Evolutionary conservation across 2,113 vertebrate species (phyloP), one percentile per base, ranked within the genome.

Genomic region (Murina feae): DNA sequence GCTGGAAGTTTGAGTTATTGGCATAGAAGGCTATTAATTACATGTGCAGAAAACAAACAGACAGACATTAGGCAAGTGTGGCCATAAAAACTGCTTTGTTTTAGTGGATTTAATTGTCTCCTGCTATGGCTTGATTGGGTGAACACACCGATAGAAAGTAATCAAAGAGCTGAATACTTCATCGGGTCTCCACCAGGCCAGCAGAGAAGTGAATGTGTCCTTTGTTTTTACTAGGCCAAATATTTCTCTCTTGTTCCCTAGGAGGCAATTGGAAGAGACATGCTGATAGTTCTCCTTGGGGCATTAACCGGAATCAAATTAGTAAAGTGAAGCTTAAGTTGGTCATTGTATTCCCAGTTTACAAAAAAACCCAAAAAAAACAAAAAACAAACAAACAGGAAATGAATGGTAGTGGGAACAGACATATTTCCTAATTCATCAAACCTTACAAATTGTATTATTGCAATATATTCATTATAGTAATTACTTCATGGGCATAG

Each of bases 251-350:
- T 96, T 91, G 55, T 97, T 85, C 37, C 42, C 96, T 90, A 60
- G 58, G 58, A 96, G 78, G 90, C 79, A 86, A 68, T 95, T 97
- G 86, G 9, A 53, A 85, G 60, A 89, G 94, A 89, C 60, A 89
- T 35, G 89, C 87, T 69, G 53, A 92, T 97, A n/a, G 82, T 88
- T 94, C 58, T 81, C 95, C 84, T 95, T 92, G 89, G 69, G 86
- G 89, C 95, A 75, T 91, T 97, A 96, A 79, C 88, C 0, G 3
- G 96, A 97, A 95, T 96, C 55, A 96, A 76, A 98, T 98, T 93
- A 98, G 93, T 96, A 90, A 96, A 92, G 5, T 94, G 95, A 84
- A 97, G 96, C 86, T 88, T 97, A 96, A 96, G 91, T 86, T 98
- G 97, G 95, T 74, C 96, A 95, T 95, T 97, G 95, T 94, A 97